Evolutionary conservation across 1,140 invertebrate genomes (phyloP), one percentile per base, ranked within the genome.

Genomic region (Bombus consobrinus): DNA sequence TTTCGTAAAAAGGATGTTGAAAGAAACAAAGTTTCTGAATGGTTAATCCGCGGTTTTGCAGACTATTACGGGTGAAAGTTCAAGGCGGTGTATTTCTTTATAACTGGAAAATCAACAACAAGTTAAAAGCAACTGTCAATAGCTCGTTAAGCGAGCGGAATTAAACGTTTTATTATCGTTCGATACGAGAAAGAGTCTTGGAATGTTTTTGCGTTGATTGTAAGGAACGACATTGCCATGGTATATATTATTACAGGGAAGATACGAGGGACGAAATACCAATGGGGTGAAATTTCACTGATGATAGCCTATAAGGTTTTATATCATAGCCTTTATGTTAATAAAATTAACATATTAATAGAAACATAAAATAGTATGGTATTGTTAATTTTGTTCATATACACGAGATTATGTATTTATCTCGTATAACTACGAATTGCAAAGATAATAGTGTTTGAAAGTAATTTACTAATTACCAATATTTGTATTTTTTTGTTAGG

Each of bases 351-450:
- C 12, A 3, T n/a, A n/a, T 62, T 1, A 1, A 4, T n/a, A n/a
- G 4, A n/a, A n/a, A n/a, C 28, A 62, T 4, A 5, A n/a, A 62
- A 62, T 62, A 5, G 10, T n/a, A 62, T 13, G 4, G 28, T 13
- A 0, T n/a, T n/a, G 10, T n/a, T 13, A 2, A 62, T 62, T n/a
- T 9, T n/a, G 0, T n/a, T 22, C 10, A 0, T n/a, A 62, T n/a
- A n/a, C n/a, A n/a, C 28, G 0, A n/a, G 1, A 62, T 62, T 2
- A 13, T 2, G 59, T 62, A 12, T 28, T 62, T 62, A 13, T 62
- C 12, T n/a, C 0, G 59, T 62, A 3, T 13, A n/a, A 13, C 12
- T 13, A n/a, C 3, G 28, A 62, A n/a, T n/a, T 62, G 59, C 2
- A 13, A 5, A 62, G 28, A 62, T 12, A 32, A 66, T 66, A 4